Evolutionary conservation across 1,140 invertebrate genomes (phyloP).

Genomic region (Drosophila repletoides): DNA sequence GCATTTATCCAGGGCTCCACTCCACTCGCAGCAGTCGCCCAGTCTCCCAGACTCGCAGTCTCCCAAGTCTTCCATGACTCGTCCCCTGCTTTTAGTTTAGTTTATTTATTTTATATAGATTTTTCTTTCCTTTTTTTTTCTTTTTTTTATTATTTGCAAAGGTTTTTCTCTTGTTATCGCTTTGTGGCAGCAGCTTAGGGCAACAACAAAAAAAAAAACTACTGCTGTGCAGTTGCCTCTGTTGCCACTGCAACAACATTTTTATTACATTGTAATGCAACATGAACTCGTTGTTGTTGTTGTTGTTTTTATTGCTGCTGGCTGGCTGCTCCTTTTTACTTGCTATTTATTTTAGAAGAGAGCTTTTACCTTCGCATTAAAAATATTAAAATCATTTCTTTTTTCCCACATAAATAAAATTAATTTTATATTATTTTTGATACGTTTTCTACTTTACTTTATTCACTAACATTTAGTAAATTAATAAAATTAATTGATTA

Average conservation of each 20-base stretch:
- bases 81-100: constrained; percentile 26
- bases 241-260: constrained; percentile 10
- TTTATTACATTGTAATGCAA: constrained; percentile 28
- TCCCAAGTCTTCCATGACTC: background rate
- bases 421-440: too few relatives aligned
- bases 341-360: too few relatives aligned
- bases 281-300: constrained; percentile 6
- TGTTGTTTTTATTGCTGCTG: background rate
- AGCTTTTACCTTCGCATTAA: background rate
- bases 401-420: too few relatives aligned
- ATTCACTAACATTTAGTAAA: too few relatives aligned
- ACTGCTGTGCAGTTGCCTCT: constrained; percentile 1
- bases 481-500: too few relatives aligned
- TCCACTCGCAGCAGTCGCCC: constrained; percentile 6
- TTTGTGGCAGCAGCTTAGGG: constrained; percentile 6
- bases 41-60: constrained; percentile 20
- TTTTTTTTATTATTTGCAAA: constrained; percentile 15
- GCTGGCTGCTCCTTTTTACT: background rate
- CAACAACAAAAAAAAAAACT: too few relatives aligned
- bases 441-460: too few relatives aligned
- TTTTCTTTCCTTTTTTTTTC: background rate
- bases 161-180: constrained; percentile 26
- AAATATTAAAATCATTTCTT: background rate
- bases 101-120: constrained; percentile 42
- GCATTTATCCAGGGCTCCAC: constrained; percentile 49